Evolutionary conservation across 2,113 vertebrate genomes (phyloP).

Genomic region (Elgaria multicarinata): DNA sequence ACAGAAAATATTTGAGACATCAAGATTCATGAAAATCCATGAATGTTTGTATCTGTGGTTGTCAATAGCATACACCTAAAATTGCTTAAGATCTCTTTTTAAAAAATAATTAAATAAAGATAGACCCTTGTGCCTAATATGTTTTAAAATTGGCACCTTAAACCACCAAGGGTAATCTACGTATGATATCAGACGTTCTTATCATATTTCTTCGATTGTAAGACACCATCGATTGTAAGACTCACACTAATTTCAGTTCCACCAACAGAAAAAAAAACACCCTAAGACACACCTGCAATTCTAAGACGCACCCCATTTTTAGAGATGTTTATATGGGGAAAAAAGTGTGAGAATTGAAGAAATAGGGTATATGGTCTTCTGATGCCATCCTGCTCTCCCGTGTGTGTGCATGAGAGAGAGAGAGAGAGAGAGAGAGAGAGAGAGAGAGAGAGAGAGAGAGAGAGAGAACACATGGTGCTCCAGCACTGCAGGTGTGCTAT

Average conservation of each 20-base stretch:
- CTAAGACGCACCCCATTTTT: too few species aligned
- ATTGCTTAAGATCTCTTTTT: constrained; percentile 69
- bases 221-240: too few species aligned
- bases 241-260: too few species aligned
- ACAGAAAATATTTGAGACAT: constrained; percentile 73
- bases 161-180: background rate
- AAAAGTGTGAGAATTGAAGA: too few species aligned
- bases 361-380: background rate
- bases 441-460: background rate
- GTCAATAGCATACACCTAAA: constrained; percentile 72
- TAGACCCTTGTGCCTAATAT: constrained; percentile 69
- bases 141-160: constrained; percentile 59
- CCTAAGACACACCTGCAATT: too few species aligned
- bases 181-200: background rate
- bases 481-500: background rate
- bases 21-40: constrained; percentile 58
- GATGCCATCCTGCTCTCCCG: background rate
- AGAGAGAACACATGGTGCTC: constrained; percentile 48
- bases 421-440: background rate
- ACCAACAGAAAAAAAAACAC: too few species aligned
- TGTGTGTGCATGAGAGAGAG: background rate
- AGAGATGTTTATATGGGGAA: too few species aligned
- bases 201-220: too few species aligned
- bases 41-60: constrained; percentile 49
- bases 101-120: constrained; percentile 48